Evolutionary conservation across 2,888 invertebrate genomes (phyloP), one percentile per base, ranked within the genome.

Genomic region (Siphonodentalium dalli): DNA sequence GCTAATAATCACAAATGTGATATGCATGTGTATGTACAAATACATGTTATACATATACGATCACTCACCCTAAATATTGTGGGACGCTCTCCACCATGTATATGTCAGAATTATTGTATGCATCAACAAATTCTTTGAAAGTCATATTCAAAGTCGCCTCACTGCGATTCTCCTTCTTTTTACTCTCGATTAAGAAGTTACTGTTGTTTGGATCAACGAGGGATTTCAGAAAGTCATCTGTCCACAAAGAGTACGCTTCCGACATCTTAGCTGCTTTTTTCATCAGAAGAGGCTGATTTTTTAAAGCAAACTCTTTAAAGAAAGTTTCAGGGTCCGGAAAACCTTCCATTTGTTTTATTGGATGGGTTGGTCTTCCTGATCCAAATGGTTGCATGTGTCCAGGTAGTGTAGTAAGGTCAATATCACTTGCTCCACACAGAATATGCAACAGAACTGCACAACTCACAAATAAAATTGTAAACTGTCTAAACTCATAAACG

Each of bases 21-120:
- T n/a, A n/a, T n/a, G n/a, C n/a, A n/a, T n/a, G n/a, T n/a, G n/a
- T n/a, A n/a, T n/a, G n/a, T n/a, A n/a, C n/a, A n/a, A n/a, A n/a
- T n/a, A n/a, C n/a, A n/a, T n/a, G n/a, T n/a, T n/a, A n/a, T n/a
- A n/a, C n/a, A n/a, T n/a, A n/a, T n/a, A n/a, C n/a, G n/a, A n/a
- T n/a, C 9, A 60, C 51, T 46, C 61, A 77, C 77, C 68, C 63
- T 6, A 79, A 63, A 51, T 67, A 71, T 2, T 40, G 18, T n/a
- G 79, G 80, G 3, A 80, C 75, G 23, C 57, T 53, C 41, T 74
- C 63, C 0, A 80, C 80, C 77, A 80, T 75, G 54, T 80, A 80
- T 38, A 68, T 61, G 15, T 72, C 69, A 5, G 72, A 67, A 4
- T 56, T 42, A 39, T 75, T 78, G 53, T 80, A 80, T 6, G 54